A percentile compares a stretch with the other conserved stretches of the same genome.
These are phyloP conservation scores for Dendropsophus ebraccatus DNA, from an alignment of 2,113 vertebrate genomes.

Conservation along the genomic window DNA sequence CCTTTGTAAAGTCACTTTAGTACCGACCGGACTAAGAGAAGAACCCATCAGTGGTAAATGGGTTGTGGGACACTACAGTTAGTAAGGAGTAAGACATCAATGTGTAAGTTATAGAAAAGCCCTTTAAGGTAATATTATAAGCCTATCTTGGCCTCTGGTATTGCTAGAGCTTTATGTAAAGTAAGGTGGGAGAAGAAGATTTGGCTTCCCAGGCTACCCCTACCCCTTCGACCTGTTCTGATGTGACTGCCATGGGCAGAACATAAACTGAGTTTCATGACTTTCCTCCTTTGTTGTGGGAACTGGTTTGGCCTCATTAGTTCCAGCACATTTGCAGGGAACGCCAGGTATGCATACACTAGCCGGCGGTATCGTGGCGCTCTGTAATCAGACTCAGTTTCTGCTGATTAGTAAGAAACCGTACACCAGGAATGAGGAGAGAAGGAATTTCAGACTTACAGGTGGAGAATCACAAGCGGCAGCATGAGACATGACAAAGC, in stretches of 20 bases:
- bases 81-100: too few species aligned
- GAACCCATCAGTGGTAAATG: too few species aligned
- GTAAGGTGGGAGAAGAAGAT: too few species aligned
- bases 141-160: too few species aligned
- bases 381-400: neutral
- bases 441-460: neutral
- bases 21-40: too few species aligned
- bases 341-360: conserved; percentile 11
- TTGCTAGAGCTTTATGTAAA: too few species aligned
- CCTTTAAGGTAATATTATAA: too few species aligned
- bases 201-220: too few species aligned
- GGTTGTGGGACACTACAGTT: too few species aligned
- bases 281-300: neutral
- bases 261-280: neutral
- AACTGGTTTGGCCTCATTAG: neutral
- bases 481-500: neutral
- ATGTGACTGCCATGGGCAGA: neutral
- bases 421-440: neutral
- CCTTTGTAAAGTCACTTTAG: too few species aligned
- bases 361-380: neutral
- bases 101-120: too few species aligned
- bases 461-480: neutral
- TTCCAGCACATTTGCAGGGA: conserved; percentile 8
- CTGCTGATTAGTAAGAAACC: conserved; percentile 10
- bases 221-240: too few species aligned